Base-by-base conservation (phyloP, 2,113 vertebrate genomes). In the Electrona antarctica region DNA sequence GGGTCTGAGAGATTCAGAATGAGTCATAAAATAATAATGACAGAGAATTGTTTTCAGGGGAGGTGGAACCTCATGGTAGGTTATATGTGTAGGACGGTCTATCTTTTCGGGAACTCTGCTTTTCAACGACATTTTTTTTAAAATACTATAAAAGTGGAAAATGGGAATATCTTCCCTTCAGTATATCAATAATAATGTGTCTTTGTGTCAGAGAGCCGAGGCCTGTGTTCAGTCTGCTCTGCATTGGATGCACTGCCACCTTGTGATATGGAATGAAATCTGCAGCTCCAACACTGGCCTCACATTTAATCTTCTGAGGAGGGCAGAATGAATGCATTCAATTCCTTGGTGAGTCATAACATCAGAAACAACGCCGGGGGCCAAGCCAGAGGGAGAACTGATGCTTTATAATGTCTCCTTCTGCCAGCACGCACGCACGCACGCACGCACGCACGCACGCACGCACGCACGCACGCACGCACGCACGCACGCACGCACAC, bases 181-280 rank as follows among this genome's bases (percentile, higher is more conserved):
- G 60, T 28, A 57, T 8, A 7, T n/a, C 13, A 21, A 21, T 21
- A 21, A 29, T 0, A 4, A 4, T 41, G 33, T 41, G 57, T 49
- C 41, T 5, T 9, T 55, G 7, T 57, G 60, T 33, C 46, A 76
- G 65, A 8, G 41, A 21, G 21, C 21, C 21, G 33, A 46, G 76
- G n/a, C 21, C 10, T 28, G 0, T 28, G 0, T 13, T 58, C 29
- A 50, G 15, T 50, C 13, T 1, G 45, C 48, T 48, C 75, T 58
- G 49, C 52, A 46, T 76, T 82, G 85, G 77, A 33, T 78, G 74
- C 74, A 82, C 84, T 89, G 90, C 92, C 92, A 84, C 83, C 92
- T 91, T 76, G 91, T 90, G 92, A 80, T 82, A 72, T 8, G 50
- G 67, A 65, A 8, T 66, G 71, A 68, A 75, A 82, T 21, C 54